phyloP scores from a whole-genome alignment of 1,140 invertebrate species.

The Ctenoplectra terminalis region DNA sequence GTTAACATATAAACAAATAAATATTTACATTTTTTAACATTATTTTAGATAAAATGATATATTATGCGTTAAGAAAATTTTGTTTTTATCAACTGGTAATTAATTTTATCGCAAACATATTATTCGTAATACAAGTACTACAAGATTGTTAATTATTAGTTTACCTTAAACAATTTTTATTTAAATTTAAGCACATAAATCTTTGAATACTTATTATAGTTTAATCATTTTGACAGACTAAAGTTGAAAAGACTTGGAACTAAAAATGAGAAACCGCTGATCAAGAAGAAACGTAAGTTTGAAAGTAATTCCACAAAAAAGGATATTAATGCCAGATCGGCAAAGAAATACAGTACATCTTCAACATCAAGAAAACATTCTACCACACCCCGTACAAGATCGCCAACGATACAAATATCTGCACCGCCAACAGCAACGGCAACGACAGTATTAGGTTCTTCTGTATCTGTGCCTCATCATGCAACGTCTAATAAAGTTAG shows the following conservation, averaged over 20 bases:
- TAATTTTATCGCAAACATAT: conserved; percentile 4
- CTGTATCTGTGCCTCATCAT: conserved; percentile 64
- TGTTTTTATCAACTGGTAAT: neutral
- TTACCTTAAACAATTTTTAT: neutral
- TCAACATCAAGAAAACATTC: conserved; percentile 74
- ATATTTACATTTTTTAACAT: neutral
- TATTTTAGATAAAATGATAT: neutral
- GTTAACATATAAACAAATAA: neutral
- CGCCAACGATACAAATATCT: conserved; percentile 66
- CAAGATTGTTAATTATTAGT: neutral
- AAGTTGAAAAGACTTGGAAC: conserved; percentile 78
- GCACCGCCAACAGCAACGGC: conserved; percentile 38
- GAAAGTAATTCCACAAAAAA: conserved; percentile 73
- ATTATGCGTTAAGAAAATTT: too few relatives aligned
- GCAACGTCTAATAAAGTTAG: conserved; percentile 67
- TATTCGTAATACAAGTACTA: neutral
- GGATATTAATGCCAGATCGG: conserved; percentile 66
- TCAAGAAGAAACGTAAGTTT: conserved; percentile 80
- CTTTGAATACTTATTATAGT: neutral
- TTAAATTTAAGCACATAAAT: neutral
- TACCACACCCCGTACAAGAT: conserved; percentile 68
- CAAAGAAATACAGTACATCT: conserved; percentile 73
- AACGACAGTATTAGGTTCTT: conserved; percentile 51
- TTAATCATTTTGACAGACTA: conserved; percentile 64
- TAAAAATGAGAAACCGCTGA: conserved; percentile 76